A percentile compares a stretch with the other conserved stretches of the same genome.
These are phyloP conservation scores for Drosophila lacertosa DNA, from an alignment of 1,140 invertebrate genomes.

Conservation along the genomic window DNA sequence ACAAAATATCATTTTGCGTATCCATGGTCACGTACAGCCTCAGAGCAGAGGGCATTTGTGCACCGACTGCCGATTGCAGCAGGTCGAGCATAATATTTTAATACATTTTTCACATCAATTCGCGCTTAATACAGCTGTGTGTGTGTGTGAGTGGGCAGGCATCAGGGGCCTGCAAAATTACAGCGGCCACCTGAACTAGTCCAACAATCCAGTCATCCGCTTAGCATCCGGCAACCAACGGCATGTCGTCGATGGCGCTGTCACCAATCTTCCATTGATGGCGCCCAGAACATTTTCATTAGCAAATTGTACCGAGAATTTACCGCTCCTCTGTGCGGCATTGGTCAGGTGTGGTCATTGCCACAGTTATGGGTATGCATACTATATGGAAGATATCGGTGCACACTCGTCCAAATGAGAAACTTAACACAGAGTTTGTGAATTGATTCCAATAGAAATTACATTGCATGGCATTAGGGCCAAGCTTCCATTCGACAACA, in stretches of 20 bases:
- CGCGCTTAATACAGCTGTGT: constrained; percentile 47
- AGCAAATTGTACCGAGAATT: constrained; percentile 26
- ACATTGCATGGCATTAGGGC: neutral
- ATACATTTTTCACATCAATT: constrained; percentile 72
- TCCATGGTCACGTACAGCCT: constrained; percentile 12
- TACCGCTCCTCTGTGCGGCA: constrained; percentile 16
- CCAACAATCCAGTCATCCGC: neutral
- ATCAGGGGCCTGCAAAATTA: too few relatives aligned
- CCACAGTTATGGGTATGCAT: too few relatives aligned
- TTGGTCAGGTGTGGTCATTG: too few relatives aligned
- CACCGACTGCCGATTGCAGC: too few relatives aligned
- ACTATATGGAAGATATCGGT: neutral
- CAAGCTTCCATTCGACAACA: too few relatives aligned
- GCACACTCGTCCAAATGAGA: neutral
- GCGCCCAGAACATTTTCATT: constrained; percentile 18
- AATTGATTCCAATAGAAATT: neutral
- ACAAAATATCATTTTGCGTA: constrained; percentile 41
- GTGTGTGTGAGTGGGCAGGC: constrained; percentile 62
- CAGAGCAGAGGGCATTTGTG: neutral
- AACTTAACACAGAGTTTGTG: neutral
- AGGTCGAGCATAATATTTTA: constrained; percentile 68
- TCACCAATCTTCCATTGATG: neutral
- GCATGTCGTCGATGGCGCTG: neutral
- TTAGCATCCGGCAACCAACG: too few relatives aligned
- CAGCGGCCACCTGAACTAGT: neutral